Conservation (phyloP, 2,888 invertebrate genomes). For the Orchesellides sinensis region DNA sequence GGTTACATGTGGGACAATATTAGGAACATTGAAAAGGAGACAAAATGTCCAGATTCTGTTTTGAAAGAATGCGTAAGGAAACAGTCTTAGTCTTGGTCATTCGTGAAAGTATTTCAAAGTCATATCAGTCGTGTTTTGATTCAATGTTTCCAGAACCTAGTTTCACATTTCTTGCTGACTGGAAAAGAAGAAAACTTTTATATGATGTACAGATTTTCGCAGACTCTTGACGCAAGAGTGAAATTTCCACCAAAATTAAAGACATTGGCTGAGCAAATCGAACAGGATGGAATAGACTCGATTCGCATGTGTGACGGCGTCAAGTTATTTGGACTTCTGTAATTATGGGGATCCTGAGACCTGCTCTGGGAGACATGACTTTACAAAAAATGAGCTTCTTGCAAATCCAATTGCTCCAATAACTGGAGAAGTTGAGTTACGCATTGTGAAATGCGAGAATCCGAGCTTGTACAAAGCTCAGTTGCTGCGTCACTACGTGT, state of each 20-base stretch:
- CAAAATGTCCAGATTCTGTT: background rate
- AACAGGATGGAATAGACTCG: constrained; percentile 11
- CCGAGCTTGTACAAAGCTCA: constrained; percentile 51
- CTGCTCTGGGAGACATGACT: constrained; percentile 31
- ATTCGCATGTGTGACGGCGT: constrained; percentile 11
- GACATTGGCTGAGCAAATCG: constrained; percentile 12
- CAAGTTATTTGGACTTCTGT: constrained; percentile 51
- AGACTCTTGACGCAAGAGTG: background rate
- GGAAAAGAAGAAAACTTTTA: constrained; percentile 48
- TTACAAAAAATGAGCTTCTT: constrained; percentile 17
- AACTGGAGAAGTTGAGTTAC: constrained; percentile 58
- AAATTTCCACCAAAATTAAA: constrained; percentile 25
- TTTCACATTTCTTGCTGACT: constrained; percentile 52
- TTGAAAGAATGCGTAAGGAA: too few species aligned
- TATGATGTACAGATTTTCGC: constrained; percentile 28
- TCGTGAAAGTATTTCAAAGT: too few species aligned
- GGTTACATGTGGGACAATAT: constrained; percentile 50
- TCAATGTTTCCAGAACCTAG: constrained; percentile 4
- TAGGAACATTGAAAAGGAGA: constrained; percentile 4
- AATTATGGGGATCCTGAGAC: background rate
- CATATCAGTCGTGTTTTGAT: too few species aligned
- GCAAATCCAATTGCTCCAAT: constrained; percentile 14
- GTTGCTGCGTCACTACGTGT: constrained; percentile 39
- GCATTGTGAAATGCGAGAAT: constrained; percentile 44
- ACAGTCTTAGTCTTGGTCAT: too few species aligned